Evolutionary conservation across 2,888 invertebrate species (phyloP), one percentile per base, ranked within the genome.

Genomic region (Scaptomyza flava): DNA sequence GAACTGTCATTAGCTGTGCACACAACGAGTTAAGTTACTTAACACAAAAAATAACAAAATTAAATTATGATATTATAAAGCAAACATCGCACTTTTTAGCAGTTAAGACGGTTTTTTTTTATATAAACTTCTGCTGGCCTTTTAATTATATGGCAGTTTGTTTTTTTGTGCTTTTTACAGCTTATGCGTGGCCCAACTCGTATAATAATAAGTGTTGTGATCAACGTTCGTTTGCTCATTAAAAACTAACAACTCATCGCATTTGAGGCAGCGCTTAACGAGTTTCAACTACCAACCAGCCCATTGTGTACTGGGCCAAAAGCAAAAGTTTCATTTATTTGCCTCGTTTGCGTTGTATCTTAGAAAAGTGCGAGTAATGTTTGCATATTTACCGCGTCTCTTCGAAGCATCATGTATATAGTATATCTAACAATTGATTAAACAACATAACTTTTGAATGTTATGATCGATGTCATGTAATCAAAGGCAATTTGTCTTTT

Each of bases 401-500:
- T 30, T 23, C 48, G 57, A 31, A 30, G 65, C 38, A 45, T 33
- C 3, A 42, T 52, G 56, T 51, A 43, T 50, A 53, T 51, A n/a
- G n/a, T n/a, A 71, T 59, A 50, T 20, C 54, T 50, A 48, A 61
- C 83, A 86, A 80, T 81, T 81, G 81, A 87, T 87, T 71, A 73
- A 77, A 73, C 67, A 84, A 69, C 69, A 85, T 76, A 67, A 78
- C 77, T 77, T 79, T 52, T 3, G 7, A 63, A 60, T 78, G 46
- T 73, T 87, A 81, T 84, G 82, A 82, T 87, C 68, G 79, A 87
- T 82, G 64, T 31, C 46, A 33, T 51, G n/a, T 56, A 81, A 78
- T 81, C 57, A 41, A 85, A 69, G 70, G 67, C 66, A 66, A 85
- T 79, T 73, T 75, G 67, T 85, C 72, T 82, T 17, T 38, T 67